Evolutionary conservation across 1,140 invertebrate species (phyloP).

Genomic region (Lepidurus couesii): DNA sequence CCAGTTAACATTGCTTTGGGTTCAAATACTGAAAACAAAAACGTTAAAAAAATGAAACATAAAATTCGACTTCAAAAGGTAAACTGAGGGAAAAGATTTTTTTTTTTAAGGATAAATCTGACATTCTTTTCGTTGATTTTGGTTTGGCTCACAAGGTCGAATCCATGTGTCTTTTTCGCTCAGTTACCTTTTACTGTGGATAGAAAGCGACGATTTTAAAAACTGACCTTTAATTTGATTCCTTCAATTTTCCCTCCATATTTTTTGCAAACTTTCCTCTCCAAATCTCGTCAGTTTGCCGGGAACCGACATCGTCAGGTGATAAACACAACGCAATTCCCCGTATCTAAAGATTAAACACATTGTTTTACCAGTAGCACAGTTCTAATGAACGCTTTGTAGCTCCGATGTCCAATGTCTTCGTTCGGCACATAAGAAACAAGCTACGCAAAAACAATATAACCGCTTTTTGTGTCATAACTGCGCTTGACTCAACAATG

Average conservation of each 20-base stretch:
- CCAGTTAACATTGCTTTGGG: background rate
- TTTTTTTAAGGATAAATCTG: background rate
- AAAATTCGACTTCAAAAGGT: background rate
- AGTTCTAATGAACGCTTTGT: background rate
- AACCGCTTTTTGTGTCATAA: background rate
- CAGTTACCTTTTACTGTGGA: background rate
- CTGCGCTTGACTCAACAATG: background rate
- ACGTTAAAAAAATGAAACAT: background rate
- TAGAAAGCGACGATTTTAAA: background rate
- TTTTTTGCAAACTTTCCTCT: background rate
- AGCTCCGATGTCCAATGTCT: background rate
- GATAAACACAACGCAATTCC: background rate
- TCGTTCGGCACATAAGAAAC: background rate
- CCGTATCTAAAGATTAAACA: constrained; percentile 23
- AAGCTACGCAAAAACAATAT: background rate
- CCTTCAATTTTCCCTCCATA: background rate
- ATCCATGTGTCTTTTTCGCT: background rate
- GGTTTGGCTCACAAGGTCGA: background rate
- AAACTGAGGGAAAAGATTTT: background rate
- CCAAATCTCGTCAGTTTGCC: constrained; percentile 47
- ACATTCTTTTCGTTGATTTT: background rate
- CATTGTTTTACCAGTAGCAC: background rate
- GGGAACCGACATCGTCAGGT: constrained; percentile 45
- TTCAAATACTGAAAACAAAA: too few species aligned
- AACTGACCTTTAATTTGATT: background rate